phyloP scores from a whole-genome alignment of 2,888 invertebrate species.

The Caenorhabditis sp. region DNA sequence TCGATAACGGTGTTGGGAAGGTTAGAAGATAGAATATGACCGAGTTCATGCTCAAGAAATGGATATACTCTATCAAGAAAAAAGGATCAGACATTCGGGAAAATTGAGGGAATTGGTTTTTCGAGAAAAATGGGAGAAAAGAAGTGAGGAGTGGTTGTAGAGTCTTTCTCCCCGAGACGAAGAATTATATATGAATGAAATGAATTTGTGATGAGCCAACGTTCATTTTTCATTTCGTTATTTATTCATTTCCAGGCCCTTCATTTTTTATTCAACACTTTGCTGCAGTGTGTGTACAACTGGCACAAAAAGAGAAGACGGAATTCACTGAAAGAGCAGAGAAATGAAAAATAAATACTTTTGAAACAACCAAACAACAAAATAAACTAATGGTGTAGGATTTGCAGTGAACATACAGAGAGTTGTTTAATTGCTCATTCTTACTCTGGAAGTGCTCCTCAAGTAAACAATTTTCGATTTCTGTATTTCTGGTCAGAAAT shows the following conservation, averaged over 20 bases:
- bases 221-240: slow-evolving; percentile 67
- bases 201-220: slow-evolving; percentile 63
- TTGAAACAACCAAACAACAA: background rate
- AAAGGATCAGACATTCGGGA: too few relatives aligned
- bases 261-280: slow-evolving; percentile 59
- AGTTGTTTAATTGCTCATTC: too few relatives aligned
- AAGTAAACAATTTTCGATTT: too few relatives aligned
- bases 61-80: background rate
- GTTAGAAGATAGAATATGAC: background rate
- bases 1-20: slow-evolving; percentile 25
- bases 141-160: slow-evolving; percentile 12
- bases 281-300: slow-evolving; percentile 47
- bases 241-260: slow-evolving; percentile 56
- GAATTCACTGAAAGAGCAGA: background rate
- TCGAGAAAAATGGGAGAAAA: background rate
- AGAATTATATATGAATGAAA: slow-evolving; percentile 68
- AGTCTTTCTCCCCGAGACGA: background rate
- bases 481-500: too few relatives aligned
- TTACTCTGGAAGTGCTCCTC: too few relatives aligned
- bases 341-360: background rate
- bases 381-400: too few relatives aligned
- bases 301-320: slow-evolving; percentile 10
- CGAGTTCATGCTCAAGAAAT: background rate
- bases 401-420: too few relatives aligned
- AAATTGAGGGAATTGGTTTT: slow-evolving; percentile 32